Conservation (phyloP, 2,797 vertebrate genomes). For the Lateolabrax maculatus region DNA sequence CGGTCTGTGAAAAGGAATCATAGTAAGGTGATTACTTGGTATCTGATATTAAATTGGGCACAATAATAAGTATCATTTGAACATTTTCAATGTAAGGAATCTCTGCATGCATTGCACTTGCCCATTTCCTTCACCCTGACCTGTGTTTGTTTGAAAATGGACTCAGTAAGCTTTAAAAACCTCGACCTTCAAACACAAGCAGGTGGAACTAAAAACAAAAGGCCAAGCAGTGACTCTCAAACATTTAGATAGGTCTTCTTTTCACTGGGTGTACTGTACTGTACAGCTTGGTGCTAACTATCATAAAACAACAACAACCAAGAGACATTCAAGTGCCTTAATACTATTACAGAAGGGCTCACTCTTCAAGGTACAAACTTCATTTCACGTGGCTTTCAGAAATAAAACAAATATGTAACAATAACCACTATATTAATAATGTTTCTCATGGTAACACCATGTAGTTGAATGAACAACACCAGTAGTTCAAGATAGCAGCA, state of each 20-base stretch:
- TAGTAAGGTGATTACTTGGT: conserved; percentile 81
- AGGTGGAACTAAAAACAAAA: conserved; percentile 68
- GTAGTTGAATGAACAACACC: conserved; percentile 80
- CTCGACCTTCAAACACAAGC: conserved; percentile 68
- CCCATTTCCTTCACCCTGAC: conserved; percentile 81
- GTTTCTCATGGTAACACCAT: conserved; percentile 73
- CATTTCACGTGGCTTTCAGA: conserved; percentile 77
- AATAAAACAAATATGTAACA: conserved; percentile 76
- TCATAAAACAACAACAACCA: conserved; percentile 84
- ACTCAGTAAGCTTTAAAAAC: conserved; percentile 54
- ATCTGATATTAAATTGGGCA: conserved; percentile 83
- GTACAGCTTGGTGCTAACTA: conserved; percentile 87
- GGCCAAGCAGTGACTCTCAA: conserved; percentile 81
- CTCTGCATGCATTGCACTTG: conserved; percentile 90
- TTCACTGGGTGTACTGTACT: conserved; percentile 83
- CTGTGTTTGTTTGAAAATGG: conserved; percentile 76
- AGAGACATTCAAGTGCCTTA: conserved; percentile 86
- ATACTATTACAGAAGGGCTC: conserved; percentile 82
- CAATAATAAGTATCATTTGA: conserved; percentile 72
- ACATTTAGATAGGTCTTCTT: conserved; percentile 79
- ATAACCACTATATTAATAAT: conserved; percentile 80
- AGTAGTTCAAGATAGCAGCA: conserved; percentile 87
- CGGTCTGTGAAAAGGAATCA: conserved; percentile 80
- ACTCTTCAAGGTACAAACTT: conserved; percentile 82
- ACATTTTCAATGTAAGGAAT: conserved; percentile 81